Base-by-base conservation (phyloP, 30 jellyfish, hydroid and myxozoan genomes). In the Calvadosia cruxmelitensis region DNA sequence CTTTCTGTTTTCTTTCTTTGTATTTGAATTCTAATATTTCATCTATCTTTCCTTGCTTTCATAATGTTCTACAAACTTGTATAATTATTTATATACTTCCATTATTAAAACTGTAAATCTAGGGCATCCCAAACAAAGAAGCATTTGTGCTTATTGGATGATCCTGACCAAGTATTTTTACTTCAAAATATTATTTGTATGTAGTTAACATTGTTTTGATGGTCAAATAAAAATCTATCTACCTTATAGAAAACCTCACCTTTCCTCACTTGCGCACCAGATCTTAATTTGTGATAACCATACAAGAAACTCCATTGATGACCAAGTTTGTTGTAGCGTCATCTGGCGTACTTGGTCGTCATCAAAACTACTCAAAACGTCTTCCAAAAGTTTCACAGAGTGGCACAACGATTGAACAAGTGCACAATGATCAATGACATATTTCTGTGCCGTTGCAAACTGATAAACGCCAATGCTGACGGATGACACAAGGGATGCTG, bases 401-500 rank as follows among this genome's bases (percentile, higher is more conserved):
- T 42, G 57, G 20, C 57, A 42, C 10, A 42, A 5, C 57, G 57
- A 42, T 42, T 42, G 57, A 5, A 42, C 20, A 5, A 42, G 20
- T 42, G 20, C 10, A 42, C 57, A 5, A 42, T 42, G 57, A 42
- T 20, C 20, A 5, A 20, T 5, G 10, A 42, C 20, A 20, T 42
- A 42, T 42, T 42, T 42, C 10, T 42, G 15, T 5, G 71, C 69
- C 63, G 31, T 29, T 10, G 57, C 63, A 49, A 34, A 80, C 49
- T 80, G 93, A 52, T 64, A 50, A 31, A 80, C 79, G 53, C 70
- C 66, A 0, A 80, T 67, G 3, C 57, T 73, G 32, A 80, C 71
- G 66, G 66, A 68, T 20, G 84, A 51, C 24, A 80, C 68, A 34
- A 71, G 51, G 74, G 71, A 84, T 42, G 20, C 10, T 42, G 57